Evolutionary conservation across 2,113 vertebrate species (phyloP), one percentile per base, ranked within the genome.

Genomic region (Rhodinocichla rosea): DNA sequence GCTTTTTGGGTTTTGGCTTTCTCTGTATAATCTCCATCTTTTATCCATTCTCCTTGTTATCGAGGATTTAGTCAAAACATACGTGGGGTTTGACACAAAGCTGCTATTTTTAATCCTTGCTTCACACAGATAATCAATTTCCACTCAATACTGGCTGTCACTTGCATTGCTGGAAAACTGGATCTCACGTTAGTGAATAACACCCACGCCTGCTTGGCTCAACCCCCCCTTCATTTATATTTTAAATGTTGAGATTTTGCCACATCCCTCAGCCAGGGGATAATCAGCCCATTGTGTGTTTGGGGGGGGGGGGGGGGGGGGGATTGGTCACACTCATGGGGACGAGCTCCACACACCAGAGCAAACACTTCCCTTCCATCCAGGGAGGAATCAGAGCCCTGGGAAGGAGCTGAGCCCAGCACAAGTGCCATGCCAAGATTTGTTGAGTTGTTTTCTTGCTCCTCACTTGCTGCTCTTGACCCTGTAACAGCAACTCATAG

Each of bases 31-130:
- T 95, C 88, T 90, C 81, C 83, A 63, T 70, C 93, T 97, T 96
- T 94, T 79, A 86, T 73, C 79, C 92, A 32, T 91, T 90, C 93
- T 76, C 92, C 94, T 94, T 67, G 76, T 95, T 96, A 93, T 94
- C 87, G 68, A 77, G 85, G 89, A 75, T 91, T 97, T 82, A 91
- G 88, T 96, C 91, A 95, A 86, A 95, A 95, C 77, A 83, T 39
- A 83, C 32, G 92, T 81, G 80, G 83, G 92, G 56, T 63, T 64
- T 91, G 28, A 60, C 57, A 92, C 68, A 95, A 71, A 96, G 82
- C 80, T 87, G 69, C 89, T 85, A 67, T 93, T 96, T 96, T 90
- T 93, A 88, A 94, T 94, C 69, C 88, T 40, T 22, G 17, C 73
- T 83, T 94, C 94, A 67, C 84, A 39, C 53, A 57, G 90, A 80